These are phyloP conservation scores for Ceratotherium simum DNA, from an alignment of 2,113 vertebrate species.

Conservation along the genomic window DNA sequence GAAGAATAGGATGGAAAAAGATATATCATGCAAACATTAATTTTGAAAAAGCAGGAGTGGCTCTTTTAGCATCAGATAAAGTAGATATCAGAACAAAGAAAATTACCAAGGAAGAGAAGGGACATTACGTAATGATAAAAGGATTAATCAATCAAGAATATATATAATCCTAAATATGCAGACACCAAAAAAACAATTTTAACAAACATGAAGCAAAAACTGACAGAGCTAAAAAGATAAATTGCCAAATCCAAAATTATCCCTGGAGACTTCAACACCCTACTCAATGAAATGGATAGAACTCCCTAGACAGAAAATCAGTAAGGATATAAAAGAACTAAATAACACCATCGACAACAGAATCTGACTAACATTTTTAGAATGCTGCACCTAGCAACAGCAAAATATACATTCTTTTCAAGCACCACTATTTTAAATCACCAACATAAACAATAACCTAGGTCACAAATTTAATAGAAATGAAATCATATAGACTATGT, in stretches of 20 bases:
- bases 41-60: not conserved
- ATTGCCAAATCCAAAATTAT: not conserved
- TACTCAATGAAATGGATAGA: not conserved
- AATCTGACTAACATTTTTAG: rapidly evolving
- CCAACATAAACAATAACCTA: not conserved
- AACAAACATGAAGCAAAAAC: too few species aligned
- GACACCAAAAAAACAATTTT: too few species aligned
- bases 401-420: rapidly evolving
- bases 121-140: not conserved
- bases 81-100: not conserved
- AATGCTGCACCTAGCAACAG: rapidly evolving
- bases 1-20: not conserved
- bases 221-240: not conserved
- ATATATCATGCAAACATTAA: too few species aligned
- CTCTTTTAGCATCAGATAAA: not conserved
- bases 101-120: not conserved
- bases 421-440: rapidly evolving
- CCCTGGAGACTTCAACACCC: not conserved
- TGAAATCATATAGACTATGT: not conserved
- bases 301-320: not conserved
- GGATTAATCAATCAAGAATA: not conserved
- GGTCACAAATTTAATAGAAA: not conserved
- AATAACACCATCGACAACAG: rapidly evolving
- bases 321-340: not conserved
- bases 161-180: too few species aligned